Percentiles rank a stretch among this genome's conserved stretches.
These are phyloP conservation scores for Catharus minimus DNA, from an alignment of 2,113 vertebrate genomes.

Conservation along the genomic window DNA sequence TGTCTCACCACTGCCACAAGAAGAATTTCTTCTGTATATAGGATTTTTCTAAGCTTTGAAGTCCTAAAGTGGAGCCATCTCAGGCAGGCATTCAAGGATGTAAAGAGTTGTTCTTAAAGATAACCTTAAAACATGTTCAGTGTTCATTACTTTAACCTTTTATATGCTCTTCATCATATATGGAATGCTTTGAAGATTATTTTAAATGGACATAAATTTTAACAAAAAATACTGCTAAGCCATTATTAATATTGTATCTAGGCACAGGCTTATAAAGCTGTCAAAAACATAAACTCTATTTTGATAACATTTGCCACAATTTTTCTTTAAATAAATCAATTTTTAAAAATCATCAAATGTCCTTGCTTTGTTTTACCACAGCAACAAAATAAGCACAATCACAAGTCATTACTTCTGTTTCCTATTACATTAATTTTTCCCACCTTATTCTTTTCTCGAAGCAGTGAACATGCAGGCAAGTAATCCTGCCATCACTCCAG, in stretches of 20 bases:
- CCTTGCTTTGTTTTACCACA: background rate
- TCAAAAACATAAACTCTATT: background rate
- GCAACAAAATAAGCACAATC: background rate
- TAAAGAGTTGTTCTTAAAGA: background rate
- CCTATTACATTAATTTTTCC: background rate
- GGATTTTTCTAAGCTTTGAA: background rate
- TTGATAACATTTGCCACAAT: background rate
- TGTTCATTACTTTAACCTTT: background rate
- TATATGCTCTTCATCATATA: background rate
- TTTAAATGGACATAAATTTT: background rate
- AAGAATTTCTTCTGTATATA: background rate
- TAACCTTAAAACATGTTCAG: background rate
- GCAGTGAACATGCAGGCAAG: background rate
- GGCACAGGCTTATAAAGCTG: background rate
- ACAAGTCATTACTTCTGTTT: background rate
- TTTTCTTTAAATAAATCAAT: background rate
- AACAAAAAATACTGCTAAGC: background rate
- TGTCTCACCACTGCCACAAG: background rate
- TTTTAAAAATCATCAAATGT: background rate
- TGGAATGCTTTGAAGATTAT: background rate
- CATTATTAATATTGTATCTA: background rate
- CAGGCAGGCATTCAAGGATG: background rate
- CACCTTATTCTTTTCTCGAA: background rate
- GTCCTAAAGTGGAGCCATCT: background rate
- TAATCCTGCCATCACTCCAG: accelerated